Percentiles rank a stretch among this genome's conserved stretches.
Evolutionary conservation across 2,113 vertebrate genomes (phyloP).

Genomic region (Tympanuchus pallidicinctus): DNA sequence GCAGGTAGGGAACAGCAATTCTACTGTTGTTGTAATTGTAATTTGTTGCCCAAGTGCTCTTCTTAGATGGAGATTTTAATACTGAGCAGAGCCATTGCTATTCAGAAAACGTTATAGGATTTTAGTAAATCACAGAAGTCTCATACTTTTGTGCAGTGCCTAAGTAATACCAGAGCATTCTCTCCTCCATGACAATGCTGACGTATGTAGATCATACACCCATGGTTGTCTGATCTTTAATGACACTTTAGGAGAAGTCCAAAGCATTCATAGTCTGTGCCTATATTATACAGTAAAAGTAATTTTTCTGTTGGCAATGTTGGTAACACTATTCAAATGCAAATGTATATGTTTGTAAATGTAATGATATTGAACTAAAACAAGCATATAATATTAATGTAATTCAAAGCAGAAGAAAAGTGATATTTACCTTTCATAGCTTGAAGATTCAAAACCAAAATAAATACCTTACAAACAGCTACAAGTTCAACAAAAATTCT

Average conservation of each 20-base stretch:
- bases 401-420: background rate
- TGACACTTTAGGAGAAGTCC: background rate
- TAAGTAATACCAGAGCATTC: background rate
- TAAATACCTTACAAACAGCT: background rate
- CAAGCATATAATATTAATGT: background rate
- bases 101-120: background rate
- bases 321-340: fast-evolving
- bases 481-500: background rate
- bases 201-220: background rate
- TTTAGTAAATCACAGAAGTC: background rate
- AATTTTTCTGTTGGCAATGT: background rate
- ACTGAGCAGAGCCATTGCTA: fast-evolving
- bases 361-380: background rate
- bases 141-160: background rate
- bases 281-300: background rate
- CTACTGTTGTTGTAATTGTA: background rate
- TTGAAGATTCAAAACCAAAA: background rate
- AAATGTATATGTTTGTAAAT: background rate
- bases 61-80: background rate
- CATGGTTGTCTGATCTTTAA: background rate
- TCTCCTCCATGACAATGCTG: fast-evolving
- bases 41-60: background rate
- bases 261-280: background rate
- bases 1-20: background rate
- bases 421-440: background rate